These are phyloP conservation scores for Hanleya hanleyi DNA, from an alignment of 2,888 invertebrate genomes.

Conservation along the genomic window DNA sequence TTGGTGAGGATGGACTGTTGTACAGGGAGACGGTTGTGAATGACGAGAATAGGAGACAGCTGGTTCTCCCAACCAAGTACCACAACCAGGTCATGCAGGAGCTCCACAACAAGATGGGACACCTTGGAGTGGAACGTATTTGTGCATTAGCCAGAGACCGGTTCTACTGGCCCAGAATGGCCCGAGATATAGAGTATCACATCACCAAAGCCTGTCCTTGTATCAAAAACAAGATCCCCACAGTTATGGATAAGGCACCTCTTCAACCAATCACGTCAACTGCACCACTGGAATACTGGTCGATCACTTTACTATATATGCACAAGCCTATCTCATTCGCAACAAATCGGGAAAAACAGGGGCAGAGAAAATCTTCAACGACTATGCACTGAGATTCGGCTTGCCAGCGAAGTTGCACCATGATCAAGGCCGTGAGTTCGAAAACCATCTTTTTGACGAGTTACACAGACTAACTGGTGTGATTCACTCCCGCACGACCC, in stretches of 20 bases:
- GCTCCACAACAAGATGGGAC: constrained; percentile 28
- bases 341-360: constrained; percentile 26
- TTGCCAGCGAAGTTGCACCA: constrained; percentile 14
- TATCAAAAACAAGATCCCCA: constrained; percentile 20
- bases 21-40: neutral
- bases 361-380: constrained; percentile 17
- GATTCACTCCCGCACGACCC: constrained; percentile 17
- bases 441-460: constrained; percentile 11
- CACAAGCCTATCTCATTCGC: constrained; percentile 16
- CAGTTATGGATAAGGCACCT: neutral
- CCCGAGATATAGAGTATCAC: constrained; percentile 17
- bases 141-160: constrained; percentile 15
- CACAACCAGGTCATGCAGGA: constrained; percentile 3
- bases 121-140: constrained; percentile 14
- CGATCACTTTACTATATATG: constrained; percentile 25
- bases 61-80: constrained; percentile 23
- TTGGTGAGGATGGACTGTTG: neutral
- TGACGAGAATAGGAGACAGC: neutral
- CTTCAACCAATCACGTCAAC: constrained; percentile 15
- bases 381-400: constrained; percentile 18
- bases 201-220: constrained; percentile 15
- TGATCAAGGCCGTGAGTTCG: constrained; percentile 26
- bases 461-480: constrained; percentile 7
- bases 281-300: constrained; percentile 21
- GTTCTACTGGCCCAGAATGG: constrained; percentile 33